Evolutionary conservation across 2,888 invertebrate genomes (phyloP).

Genomic region (Pasiphila rectangulata): DNA sequence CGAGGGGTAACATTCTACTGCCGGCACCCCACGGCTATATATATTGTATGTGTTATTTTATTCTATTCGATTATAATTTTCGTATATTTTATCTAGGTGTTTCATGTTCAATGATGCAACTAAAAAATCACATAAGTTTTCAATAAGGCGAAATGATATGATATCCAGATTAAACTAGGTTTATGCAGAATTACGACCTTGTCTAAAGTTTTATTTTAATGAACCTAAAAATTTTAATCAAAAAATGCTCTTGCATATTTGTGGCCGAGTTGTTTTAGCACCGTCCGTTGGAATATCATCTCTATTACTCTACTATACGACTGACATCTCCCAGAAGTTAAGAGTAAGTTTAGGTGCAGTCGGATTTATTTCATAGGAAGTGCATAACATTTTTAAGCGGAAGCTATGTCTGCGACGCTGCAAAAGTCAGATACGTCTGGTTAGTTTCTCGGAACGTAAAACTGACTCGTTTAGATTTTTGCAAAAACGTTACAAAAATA

Average conservation of each 20-base stretch:
- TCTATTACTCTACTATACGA: constrained; percentile 8
- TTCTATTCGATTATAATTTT: too few species aligned
- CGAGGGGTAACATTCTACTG: too few species aligned
- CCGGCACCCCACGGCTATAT: too few species aligned
- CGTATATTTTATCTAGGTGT: too few species aligned
- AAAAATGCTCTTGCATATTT: constrained; percentile 4
- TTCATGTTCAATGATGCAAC: neutral
- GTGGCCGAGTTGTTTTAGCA: neutral
- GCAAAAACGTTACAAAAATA: too few species aligned
- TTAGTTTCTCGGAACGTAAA: constrained; percentile 23
- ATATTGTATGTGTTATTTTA: too few species aligned
- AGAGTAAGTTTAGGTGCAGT: constrained; percentile 7
- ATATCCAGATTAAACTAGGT: too few species aligned
- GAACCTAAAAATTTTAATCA: constrained; percentile 3
- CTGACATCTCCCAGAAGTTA: neutral
- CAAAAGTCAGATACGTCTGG: constrained; percentile 28
- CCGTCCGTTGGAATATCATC: constrained; percentile 6
- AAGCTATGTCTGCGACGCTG: constrained; percentile 30
- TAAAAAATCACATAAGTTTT: neutral
- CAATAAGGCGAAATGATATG: too few species aligned
- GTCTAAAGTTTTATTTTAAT: constrained; percentile 4
- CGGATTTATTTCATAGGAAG: constrained; percentile 33
- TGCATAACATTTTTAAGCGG: constrained; percentile 36
- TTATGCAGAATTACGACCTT: too few species aligned
- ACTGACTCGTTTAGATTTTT: neutral